These are phyloP conservation scores for Henricia sp. DNA, from an alignment of 53 echinoderm and acorn worm species.

Conservation along the genomic window DNA sequence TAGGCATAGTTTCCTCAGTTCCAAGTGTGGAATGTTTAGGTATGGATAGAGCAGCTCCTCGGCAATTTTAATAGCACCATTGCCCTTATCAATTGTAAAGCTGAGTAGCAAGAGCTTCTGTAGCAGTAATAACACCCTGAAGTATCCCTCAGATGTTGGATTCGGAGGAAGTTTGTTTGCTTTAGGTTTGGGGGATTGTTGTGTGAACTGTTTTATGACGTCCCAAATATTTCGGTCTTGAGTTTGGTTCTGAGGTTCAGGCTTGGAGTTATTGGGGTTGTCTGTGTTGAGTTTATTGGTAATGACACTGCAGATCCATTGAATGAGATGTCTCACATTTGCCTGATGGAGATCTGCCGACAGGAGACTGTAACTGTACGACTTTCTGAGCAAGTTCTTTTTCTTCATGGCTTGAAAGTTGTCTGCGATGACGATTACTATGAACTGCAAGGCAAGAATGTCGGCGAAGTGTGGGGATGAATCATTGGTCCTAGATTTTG, in stretches of 20 bases:
- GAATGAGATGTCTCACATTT: conserved; percentile 13
- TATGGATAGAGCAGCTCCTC: conserved; percentile 61
- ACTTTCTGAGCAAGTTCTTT: not conserved
- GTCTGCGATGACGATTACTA: conserved; percentile 35
- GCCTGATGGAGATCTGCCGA: conserved; percentile 35
- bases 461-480: conserved; percentile 14
- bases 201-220: conserved; percentile 20
- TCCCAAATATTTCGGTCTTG: conserved; percentile 22
- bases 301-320: conserved; percentile 48
- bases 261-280: not conserved
- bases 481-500: not conserved
- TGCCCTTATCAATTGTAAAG: conserved; percentile 6
- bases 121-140: conserved; percentile 44
- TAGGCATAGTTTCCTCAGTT: conserved; percentile 45
- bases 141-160: not conserved
- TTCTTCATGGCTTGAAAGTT: conserved; percentile 27
- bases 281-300: conserved; percentile 22
- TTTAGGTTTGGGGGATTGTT: not conserved
- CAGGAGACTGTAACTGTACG: conserved; percentile 32
- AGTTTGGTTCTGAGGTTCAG: not conserved
- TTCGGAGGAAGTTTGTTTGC: not conserved
- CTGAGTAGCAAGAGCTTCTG: conserved; percentile 63
- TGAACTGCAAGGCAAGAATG: conserved; percentile 50
- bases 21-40: conserved; percentile 45
- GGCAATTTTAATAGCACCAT: conserved; percentile 62